Conservation (phyloP, 1,140 invertebrate genomes). For the Zophobas atratus region DNA sequence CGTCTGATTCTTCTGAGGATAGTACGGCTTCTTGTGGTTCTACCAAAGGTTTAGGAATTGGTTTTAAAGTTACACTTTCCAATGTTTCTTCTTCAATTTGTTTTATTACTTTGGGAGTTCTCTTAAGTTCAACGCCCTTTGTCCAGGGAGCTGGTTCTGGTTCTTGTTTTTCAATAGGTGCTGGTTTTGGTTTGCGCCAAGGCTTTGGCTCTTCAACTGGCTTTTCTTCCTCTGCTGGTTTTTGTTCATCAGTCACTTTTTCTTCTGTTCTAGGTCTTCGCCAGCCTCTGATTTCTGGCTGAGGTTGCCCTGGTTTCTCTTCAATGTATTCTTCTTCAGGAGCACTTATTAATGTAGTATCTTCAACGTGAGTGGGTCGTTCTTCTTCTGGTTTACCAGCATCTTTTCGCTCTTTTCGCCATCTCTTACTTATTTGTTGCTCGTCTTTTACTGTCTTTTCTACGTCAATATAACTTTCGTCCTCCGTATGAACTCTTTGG, state of each 20-base stretch:
- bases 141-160: constrained; percentile 58
- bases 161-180: constrained; percentile 63
- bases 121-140: constrained; percentile 44
- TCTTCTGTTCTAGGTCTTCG: constrained; percentile 13
- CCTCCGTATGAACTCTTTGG: constrained; percentile 54
- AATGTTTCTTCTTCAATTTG: constrained; percentile 45
- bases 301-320: constrained; percentile 47
- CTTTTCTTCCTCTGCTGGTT: constrained; percentile 60
- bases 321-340: constrained; percentile 51
- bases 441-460: constrained; percentile 59
- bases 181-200: constrained; percentile 66
- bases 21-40: too few relatives aligned
- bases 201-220: constrained; percentile 66
- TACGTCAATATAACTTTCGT: constrained; percentile 30
- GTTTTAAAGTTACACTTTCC: constrained; percentile 24
- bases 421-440: constrained; percentile 46
- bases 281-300: constrained; percentile 45
- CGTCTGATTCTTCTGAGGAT: too few relatives aligned
- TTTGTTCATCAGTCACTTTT: constrained; percentile 23
- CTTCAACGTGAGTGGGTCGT: constrained; percentile 28
- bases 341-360: constrained; percentile 20
- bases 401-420: constrained; percentile 43
- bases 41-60: too few relatives aligned
- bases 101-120: constrained; percentile 52
- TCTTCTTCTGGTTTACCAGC: constrained; percentile 54